These are phyloP conservation scores for Lasioglossum morio DNA, from an alignment of 2,888 invertebrate species.

Conservation along the genomic window DNA sequence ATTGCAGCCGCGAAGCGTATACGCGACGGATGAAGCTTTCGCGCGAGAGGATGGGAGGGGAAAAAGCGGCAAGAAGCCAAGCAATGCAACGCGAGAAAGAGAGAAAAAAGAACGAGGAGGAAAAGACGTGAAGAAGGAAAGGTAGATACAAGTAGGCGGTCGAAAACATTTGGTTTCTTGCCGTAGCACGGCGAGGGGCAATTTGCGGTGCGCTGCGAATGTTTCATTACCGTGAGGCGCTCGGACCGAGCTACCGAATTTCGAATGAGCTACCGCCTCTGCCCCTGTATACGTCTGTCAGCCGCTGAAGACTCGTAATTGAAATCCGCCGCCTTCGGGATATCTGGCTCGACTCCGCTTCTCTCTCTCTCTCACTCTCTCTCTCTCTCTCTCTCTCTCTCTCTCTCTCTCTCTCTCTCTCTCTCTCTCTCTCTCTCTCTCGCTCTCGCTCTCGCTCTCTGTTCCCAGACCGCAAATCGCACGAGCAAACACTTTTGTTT, in stretches of 20 bases:
- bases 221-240: constrained; percentile 83
- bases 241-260: constrained; percentile 83
- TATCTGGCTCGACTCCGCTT: constrained; percentile 40
- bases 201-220: constrained; percentile 84
- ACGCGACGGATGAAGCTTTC: constrained; percentile 46
- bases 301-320: constrained; percentile 82
- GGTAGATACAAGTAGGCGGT: constrained; percentile 73
- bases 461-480: constrained; percentile 82
- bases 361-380: constrained; percentile 27
- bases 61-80: constrained; percentile 16
- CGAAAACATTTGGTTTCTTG: constrained; percentile 79
- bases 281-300: constrained; percentile 72
- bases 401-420: no score
- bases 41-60: not conserved
- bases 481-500: constrained; percentile 83
- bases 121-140: constrained; percentile 14
- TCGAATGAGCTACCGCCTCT: constrained; percentile 81
- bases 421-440: no score
- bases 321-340: constrained; percentile 82
- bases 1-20: constrained; percentile 66
- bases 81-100: not conserved
- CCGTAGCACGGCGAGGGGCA: constrained; percentile 75
- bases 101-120: constrained; percentile 13
- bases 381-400: not conserved
- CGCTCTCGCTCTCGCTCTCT: no score